These are phyloP conservation scores for Apostichopus parvimensis DNA, from an alignment of 35 echinoderm and acorn worm species.

Conservation along the genomic window DNA sequence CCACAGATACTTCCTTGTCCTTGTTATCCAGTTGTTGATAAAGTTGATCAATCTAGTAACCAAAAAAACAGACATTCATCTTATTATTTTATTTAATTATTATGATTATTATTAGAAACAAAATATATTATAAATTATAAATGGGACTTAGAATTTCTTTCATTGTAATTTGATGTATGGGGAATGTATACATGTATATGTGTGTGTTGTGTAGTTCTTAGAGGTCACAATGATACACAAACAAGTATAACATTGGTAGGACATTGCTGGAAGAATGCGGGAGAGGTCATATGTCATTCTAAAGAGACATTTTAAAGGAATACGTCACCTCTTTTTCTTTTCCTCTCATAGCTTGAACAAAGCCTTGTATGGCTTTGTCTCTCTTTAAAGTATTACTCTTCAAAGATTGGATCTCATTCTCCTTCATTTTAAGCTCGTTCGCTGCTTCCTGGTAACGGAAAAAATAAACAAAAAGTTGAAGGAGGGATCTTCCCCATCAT, in stretches of 20 bases:
- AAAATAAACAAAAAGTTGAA: neutral
- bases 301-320: no score
- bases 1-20: slow-evolving; percentile 57
- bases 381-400: slow-evolving; percentile 75
- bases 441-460: slow-evolving; percentile 55
- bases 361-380: slow-evolving; percentile 85
- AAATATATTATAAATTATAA: no score
- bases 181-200: no score
- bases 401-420: slow-evolving; percentile 38
- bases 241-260: no score
- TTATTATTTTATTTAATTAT: no score
- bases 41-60: slow-evolving; percentile 73
- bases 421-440: slow-evolving; percentile 49
- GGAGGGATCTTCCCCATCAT: neutral
- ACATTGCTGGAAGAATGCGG: no score
- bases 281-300: no score
- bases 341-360: slow-evolving; percentile 62
- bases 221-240: no score
- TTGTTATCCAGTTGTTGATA: slow-evolving; percentile 78
- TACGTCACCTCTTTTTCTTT: slow-evolving; percentile 86
- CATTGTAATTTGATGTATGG: no score
- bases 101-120: no score
- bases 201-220: no score
- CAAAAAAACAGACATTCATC: neutral
- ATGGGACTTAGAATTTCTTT: no score